Evolutionary conservation across 2,113 vertebrate species (phyloP).

Genomic region (Antigone vipio): DNA sequence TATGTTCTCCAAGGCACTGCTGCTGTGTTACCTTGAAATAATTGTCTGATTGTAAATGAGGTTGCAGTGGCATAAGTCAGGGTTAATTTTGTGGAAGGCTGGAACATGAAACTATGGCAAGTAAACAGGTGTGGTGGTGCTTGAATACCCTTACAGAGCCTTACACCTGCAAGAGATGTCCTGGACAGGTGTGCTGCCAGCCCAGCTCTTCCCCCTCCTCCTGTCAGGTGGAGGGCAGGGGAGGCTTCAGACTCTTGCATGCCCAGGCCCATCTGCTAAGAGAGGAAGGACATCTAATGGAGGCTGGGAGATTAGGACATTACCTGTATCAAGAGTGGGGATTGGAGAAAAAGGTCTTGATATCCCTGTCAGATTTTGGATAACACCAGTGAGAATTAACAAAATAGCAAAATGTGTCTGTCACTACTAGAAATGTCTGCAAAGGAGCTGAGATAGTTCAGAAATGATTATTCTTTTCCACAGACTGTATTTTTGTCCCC

Average conservation of each 20-base stretch:
- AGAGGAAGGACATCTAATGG: neutral
- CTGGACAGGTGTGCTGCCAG: neutral
- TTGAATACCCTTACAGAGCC: neutral
- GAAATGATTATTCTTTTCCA: neutral
- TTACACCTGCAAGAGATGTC: neutral
- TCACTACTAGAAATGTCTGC: neutral
- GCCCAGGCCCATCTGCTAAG: neutral
- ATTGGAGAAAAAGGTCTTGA: neutral
- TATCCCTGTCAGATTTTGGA: neutral
- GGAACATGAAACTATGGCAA: neutral
- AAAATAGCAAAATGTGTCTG: neutral
- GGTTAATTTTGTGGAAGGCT: neutral
- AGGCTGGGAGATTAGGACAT: neutral
- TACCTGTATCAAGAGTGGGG: neutral
- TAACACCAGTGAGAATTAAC: neutral
- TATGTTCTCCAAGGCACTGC: neutral
- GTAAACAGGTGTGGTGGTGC: neutral
- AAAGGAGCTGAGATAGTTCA: neutral
- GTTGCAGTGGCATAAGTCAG: neutral
- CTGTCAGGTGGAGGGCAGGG: neutral
- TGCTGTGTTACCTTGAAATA: neutral
- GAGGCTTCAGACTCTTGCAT: neutral
- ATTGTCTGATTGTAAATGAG: neutral
- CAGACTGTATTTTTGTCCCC: neutral
- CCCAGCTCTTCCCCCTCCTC: neutral